Evolutionary conservation across 92 coral and sea anemone species (phyloP).

Genomic region (Parazoanthus swiftii): DNA sequence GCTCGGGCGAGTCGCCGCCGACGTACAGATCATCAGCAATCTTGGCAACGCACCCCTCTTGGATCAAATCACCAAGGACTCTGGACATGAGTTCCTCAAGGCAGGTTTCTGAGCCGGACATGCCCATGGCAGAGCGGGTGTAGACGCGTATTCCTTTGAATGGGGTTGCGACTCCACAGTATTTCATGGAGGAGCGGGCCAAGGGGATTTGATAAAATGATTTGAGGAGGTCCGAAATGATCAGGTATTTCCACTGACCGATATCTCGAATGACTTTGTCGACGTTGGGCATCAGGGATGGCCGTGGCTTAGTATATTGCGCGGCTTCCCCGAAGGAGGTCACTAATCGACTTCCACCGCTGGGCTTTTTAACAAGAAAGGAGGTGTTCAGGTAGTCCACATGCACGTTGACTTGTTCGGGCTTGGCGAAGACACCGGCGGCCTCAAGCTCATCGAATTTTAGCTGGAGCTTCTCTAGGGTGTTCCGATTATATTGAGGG

Average conservation of each 20-base stretch:
- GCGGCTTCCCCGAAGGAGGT: constrained; percentile 53
- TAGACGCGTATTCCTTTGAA: constrained; percentile 37
- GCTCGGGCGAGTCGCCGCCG: too few relatives aligned
- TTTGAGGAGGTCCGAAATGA: constrained; percentile 52
- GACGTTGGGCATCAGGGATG: constrained; percentile 47
- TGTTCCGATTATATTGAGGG: constrained; percentile 49
- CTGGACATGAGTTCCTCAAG: background rate
- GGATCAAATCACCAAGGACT: background rate
- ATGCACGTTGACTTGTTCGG: constrained; percentile 52
- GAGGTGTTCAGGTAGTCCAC: constrained; percentile 46
- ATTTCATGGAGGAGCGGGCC: constrained; percentile 20
- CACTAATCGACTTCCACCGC: constrained; percentile 43
- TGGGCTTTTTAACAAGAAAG: background rate
- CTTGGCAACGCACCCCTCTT: too few relatives aligned
- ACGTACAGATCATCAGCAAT: too few relatives aligned
- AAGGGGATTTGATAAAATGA: background rate
- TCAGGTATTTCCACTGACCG: constrained; percentile 37
- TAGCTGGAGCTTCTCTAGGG: constrained; percentile 44
- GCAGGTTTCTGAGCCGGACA: constrained; percentile 37
- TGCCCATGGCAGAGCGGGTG: constrained; percentile 14
- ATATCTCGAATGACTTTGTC: constrained; percentile 41
- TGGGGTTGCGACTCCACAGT: constrained; percentile 18
- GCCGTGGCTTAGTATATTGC: constrained; percentile 44
- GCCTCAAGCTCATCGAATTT: constrained; percentile 44
- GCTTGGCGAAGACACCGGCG: constrained; percentile 33